Conservation (phyloP, 2,888 invertebrate genomes). For the Hirtodrosophila histrioides region DNA sequence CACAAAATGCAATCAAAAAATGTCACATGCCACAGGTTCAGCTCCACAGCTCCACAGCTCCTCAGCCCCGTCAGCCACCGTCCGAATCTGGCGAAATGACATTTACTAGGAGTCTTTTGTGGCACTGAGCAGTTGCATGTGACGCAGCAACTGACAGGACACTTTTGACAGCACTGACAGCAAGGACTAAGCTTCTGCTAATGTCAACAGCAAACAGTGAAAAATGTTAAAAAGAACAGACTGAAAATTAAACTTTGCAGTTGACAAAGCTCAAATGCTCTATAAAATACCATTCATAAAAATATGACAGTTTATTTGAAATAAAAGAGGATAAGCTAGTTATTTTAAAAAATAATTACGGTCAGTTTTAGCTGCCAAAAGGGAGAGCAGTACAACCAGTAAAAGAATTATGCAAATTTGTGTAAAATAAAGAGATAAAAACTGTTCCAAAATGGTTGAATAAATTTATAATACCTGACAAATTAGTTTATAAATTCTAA, state of each 20-base stretch:
- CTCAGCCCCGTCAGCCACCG: background rate
- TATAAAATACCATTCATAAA: background rate
- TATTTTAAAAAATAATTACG: no score
- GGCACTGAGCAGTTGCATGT: slow-evolving; percentile 45
- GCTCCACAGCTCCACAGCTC: slow-evolving; percentile 2
- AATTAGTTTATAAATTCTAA: no score
- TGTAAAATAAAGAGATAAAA: no score
- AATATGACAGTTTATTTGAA: no score
- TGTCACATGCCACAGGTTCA: slow-evolving; percentile 54
- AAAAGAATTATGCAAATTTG: no score
- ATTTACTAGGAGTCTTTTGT: slow-evolving; percentile 55
- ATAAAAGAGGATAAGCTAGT: no score
- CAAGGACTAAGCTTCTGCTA: slow-evolving; percentile 79
- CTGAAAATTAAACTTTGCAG: slow-evolving; percentile 4
- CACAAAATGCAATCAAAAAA: slow-evolving; percentile 67
- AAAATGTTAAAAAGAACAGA: slow-evolving; percentile 49
- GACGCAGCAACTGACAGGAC: slow-evolving; percentile 72
- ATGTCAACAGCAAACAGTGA: slow-evolving; percentile 78
- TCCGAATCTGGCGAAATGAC: slow-evolving; percentile 31
- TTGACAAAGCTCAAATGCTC: slow-evolving; percentile 21
- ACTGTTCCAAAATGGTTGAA: no score
- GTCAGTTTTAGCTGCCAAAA: no score
- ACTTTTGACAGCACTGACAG: slow-evolving; percentile 72
- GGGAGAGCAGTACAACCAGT: no score
- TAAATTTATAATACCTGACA: no score